Base-by-base conservation (phyloP, 1,140 invertebrate genomes). In the Zaprionus kolodkinae region DNA sequence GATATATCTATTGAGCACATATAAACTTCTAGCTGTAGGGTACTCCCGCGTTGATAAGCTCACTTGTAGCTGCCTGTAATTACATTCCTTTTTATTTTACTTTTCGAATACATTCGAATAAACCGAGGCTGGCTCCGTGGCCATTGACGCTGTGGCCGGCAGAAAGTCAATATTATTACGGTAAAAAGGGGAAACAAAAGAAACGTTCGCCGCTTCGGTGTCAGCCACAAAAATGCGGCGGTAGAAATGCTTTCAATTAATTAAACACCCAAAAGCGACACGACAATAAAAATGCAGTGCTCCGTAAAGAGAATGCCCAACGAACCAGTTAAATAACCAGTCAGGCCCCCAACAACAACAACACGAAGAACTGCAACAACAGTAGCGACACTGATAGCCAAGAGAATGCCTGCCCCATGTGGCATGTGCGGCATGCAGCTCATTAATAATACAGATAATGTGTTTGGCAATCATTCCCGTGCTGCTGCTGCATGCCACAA, bases 361-460 rank as follows among this genome's bases (percentile, higher is more conserved):
- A n/a, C n/a, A n/a, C n/a, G n/a, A n/a, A n/a, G n/a, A n/a, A n/a
- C n/a, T n/a, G 25, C 48, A 35, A 57, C 52, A 52, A 13, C 36
- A 59, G 11, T 50, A 36, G 40, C 64, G 56, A 67, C 56, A 60
- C 10, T 25, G 35, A 36, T 36, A 21, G 48, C 40, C 25, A 59
- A 67, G 33, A 13, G 27, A 27, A 38, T 55, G 38, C 30, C 12
- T 57, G 25, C 62, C 43, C 61, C 38, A 30, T 82, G 72, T 64
- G 76, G 76, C 76, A 59, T 76, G 38, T 71, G 76, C 55, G 81
- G 80, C 69, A 62, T 79, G 80, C 84, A 84, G 64, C 80, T 89
- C 85, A 87, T 87, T 87, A 87, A 87, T 87, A 87, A 87, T 75
- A 88, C 77, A 84, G 85, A 87, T 87, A 84, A 84, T 87, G 77